Evolutionary conservation across 2,113 vertebrate genomes (phyloP), one percentile per base, ranked within the genome.

Genomic region (Stigmatopora argus): DNA sequence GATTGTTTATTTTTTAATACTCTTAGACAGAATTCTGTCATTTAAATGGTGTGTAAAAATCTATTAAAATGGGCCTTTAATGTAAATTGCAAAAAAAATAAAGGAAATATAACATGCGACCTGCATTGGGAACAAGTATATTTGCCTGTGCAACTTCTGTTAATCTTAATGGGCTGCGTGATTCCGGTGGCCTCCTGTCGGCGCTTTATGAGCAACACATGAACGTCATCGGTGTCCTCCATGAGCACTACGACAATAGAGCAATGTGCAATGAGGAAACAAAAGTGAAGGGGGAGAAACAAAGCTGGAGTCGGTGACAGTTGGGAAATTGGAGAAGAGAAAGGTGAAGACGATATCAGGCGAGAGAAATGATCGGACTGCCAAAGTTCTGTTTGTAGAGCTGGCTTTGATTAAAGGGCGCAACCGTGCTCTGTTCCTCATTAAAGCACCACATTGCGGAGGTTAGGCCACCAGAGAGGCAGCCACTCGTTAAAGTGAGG

Each of bases 341-440:
- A 59, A 44, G 59, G 64, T 70, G 67, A 35, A 66, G 77, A 74
- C 73, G 78, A 65, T 62, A 58, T 75, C 77, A 83, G 86, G 80
- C 74, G 65, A 78, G 85, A 87, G 73, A 78, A 85, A 85, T 83
- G 85, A 79, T 65, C 44, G 52, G 61, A 72, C 79, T 66, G 73
- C 60, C 62, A 67, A 71, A 80, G 72, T 77, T 84, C 71, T 64
- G 82, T 80, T 86, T 85, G 75, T 56, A 78, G 74, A 83, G 82
- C 86, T 89, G 88, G 77, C 52, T 86, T 81, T 86, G 80, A 88
- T 89, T 89, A 88, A 78, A 4, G 79, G 59, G 66, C 77, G 71
- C 74, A 79, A 71, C 79, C 66, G 48, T 0, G 47, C 64, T 85
- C 86, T 88, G 88, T 73, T 88, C 77, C 71, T 78, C 75, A 80